Percentiles rank a stretch among this genome's conserved stretches.
Evolutionary conservation across 2,113 vertebrate genomes (phyloP).

Genomic region (Procavia capensis): DNA sequence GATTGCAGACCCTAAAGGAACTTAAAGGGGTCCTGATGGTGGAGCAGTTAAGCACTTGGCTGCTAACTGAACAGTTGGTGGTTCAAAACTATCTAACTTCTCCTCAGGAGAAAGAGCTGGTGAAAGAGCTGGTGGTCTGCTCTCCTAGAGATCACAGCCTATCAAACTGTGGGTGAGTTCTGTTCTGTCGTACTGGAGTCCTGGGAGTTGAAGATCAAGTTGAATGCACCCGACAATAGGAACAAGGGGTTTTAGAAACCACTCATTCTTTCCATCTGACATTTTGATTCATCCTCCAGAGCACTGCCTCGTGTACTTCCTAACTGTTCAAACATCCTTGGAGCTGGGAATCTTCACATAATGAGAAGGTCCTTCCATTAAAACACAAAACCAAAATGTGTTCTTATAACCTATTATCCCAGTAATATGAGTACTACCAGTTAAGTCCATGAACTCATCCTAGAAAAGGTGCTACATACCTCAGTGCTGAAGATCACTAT

Average conservation of each 20-base stretch:
- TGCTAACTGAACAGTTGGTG: neutral
- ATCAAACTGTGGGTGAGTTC: neutral
- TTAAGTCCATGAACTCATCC: too few relatives aligned
- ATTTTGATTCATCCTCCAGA: too few relatives aligned
- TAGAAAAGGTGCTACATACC: too few relatives aligned
- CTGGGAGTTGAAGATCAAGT: neutral
- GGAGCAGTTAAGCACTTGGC: neutral
- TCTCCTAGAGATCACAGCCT: neutral
- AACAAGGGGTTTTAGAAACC: neutral
- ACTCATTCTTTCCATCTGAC: too few relatives aligned
- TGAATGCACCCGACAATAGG: too few relatives aligned
- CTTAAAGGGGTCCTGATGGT: too few relatives aligned
- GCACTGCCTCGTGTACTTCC: fast-evolving
- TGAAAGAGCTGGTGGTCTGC: neutral
- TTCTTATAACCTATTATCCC: neutral
- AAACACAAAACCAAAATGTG: neutral
- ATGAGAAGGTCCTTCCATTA: neutral
- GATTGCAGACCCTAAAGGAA: neutral
- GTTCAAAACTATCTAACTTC: neutral
- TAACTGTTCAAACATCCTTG: fast-evolving
- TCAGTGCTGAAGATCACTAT: too few relatives aligned
- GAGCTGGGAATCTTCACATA: fast-evolving
- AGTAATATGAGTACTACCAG: too few relatives aligned
- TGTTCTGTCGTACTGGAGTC: neutral
- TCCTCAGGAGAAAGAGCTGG: neutral